Conservation (phyloP, 2,113 vertebrate species). For the Sturnira hondurensis region DNA sequence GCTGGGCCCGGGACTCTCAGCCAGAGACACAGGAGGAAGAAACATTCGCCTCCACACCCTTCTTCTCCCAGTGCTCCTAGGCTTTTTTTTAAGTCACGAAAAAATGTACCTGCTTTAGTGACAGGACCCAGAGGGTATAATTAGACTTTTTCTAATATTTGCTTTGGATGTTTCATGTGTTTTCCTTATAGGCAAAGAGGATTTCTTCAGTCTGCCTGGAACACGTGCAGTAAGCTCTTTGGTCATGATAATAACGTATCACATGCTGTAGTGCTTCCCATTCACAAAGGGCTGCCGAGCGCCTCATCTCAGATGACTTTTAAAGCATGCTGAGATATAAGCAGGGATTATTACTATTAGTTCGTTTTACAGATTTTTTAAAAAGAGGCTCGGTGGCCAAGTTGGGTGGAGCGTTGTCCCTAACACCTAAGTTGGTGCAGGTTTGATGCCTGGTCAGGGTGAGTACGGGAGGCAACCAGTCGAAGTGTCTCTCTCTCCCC, state of each 20-base stretch:
- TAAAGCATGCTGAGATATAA: background rate
- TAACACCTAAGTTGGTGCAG: too few relatives aligned
- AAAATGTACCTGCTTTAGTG: conserved; percentile 78
- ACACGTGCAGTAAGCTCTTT: conserved; percentile 71
- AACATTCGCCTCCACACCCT: background rate
- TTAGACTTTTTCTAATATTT: conserved; percentile 80
- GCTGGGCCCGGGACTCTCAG: background rate
- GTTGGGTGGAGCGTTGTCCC: too few relatives aligned
- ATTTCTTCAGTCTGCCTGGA: conserved; percentile 75
- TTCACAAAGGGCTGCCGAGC: background rate
- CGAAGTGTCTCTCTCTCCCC: too few relatives aligned
- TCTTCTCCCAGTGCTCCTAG: conserved; percentile 53
- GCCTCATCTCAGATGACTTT: background rate
- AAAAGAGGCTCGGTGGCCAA: too few relatives aligned
- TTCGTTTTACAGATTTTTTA: conserved; percentile 17
- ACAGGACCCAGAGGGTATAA: conserved; percentile 77
- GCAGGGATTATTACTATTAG: background rate
- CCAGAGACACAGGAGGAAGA: background rate
- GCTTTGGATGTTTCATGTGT: conserved; percentile 75
- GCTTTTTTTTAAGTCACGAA: conserved; percentile 73
- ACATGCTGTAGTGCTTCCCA: background rate
- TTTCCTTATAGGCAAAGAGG: conserved; percentile 81
- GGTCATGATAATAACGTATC: conserved; percentile 25
- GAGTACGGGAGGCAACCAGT: too few relatives aligned
- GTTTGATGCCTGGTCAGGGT: too few relatives aligned